Base-by-base conservation (phyloP, 2,797 vertebrate genomes). In the Natrix natrix region DNA sequence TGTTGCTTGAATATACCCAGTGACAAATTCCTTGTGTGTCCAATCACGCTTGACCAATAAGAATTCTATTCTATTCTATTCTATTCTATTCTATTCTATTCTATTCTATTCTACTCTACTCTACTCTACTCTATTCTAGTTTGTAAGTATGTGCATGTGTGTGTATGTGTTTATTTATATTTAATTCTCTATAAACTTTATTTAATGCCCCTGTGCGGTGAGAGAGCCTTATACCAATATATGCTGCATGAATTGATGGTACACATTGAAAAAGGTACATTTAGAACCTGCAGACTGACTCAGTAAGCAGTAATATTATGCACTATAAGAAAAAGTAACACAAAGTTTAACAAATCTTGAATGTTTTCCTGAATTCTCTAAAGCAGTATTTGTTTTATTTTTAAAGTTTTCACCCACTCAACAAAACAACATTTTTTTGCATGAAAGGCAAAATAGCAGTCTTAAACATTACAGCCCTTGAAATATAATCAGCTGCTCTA, bases 381-480 rank as follows among this genome's bases (percentile, higher is more conserved):
- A 54, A 14, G 28, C 28, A 91, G 16, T 0, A 43, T 11, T 86
- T 93, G 87, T 43, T 91, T 92, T 91, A 59, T 59, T 92, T 86
- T 37, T 59, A 63, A 37, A 37, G n/a, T 13, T 32, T 93, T 26
- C 0, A 48, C 83, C 55, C 60, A 61, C 3, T 26, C 56, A 90
- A 37, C 86, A 86, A 87, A 96, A 93, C 32, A 55, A 37, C 1
- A 14, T 4, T 1, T 86, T 89, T 93, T 91, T 93, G 20, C 14
- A 61, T 90, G 74, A 56, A 88, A 88, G 16, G 16, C 13, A 32
- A 48, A 87, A 8, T 55, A 86, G 83, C 28, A 89, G 16, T 63
- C 90, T 89, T 90, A 56, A 2, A 2, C 7, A 60, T 89, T 91
- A 57, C 89, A 60, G 14, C 60, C 16, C 43, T 59, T 57, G 93